These are phyloP conservation scores for Salvelinus namaycush DNA, from an alignment of 2,113 vertebrate genomes.

Conservation along the genomic window DNA sequence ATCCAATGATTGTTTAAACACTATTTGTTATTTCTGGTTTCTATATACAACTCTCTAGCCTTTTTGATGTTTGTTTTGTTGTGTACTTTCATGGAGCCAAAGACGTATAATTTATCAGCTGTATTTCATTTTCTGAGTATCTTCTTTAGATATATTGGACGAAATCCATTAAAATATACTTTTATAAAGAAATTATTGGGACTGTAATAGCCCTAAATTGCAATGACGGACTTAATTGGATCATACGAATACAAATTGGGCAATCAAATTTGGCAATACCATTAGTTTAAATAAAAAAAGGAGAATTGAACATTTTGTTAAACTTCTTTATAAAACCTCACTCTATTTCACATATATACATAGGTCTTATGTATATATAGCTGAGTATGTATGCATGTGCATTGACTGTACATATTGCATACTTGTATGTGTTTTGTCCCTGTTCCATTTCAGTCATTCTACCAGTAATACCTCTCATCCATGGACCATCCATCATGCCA, in stretches of 20 bases:
- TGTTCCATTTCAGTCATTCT: slow-evolving; percentile 46
- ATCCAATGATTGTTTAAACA: neutral
- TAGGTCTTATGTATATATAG: slow-evolving; percentile 74
- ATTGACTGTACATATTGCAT: slow-evolving; percentile 54
- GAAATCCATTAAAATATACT: slow-evolving; percentile 66
- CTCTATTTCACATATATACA: slow-evolving; percentile 80
- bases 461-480: slow-evolving; percentile 23
- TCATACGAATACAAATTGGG: slow-evolving; percentile 54
- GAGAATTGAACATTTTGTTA: slow-evolving; percentile 18
- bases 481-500: slow-evolving; percentile 39
- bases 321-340: slow-evolving; percentile 77
- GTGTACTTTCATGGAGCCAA: slow-evolving; percentile 39
- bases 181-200: slow-evolving; percentile 76
- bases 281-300: slow-evolving; percentile 48
- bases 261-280: slow-evolving; percentile 24
- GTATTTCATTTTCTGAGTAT: slow-evolving; percentile 47
- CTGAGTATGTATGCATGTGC: slow-evolving; percentile 66
- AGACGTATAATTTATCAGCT: slow-evolving; percentile 15
- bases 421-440: slow-evolving; percentile 65
- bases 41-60: neutral
- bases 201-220: slow-evolving; percentile 53
- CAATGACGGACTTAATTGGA: slow-evolving; percentile 46
- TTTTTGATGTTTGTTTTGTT: slow-evolving; percentile 2
- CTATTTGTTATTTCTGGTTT: slow-evolving; percentile 9
- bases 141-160: slow-evolving; percentile 76